Base-by-base conservation (phyloP, 2,113 vertebrate genomes). In the Labeo rohita region DNA sequence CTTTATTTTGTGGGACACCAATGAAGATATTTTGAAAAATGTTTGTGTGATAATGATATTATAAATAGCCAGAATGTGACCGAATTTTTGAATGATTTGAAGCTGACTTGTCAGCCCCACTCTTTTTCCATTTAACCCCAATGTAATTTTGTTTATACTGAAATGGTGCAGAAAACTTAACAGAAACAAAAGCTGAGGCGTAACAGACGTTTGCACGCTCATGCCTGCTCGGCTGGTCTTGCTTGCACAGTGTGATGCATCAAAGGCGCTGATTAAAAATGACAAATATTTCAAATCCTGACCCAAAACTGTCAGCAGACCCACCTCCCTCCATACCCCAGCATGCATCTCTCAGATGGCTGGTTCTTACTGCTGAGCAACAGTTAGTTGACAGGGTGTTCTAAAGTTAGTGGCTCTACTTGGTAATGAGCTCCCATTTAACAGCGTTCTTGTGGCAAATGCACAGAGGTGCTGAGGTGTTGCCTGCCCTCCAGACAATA, bases 181-280 rank as follows among this genome's bases (percentile, higher is more conserved):
- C 4, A 5, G 50, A 79, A 68, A 28, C 23, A 78, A 49, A 45
- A 49, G 34, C 7, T 9, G 15, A 65, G 13, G 73, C 49, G 10
- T 34, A 83, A 28, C 45, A 54, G 50, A 84, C 59, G 72, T 52
- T 83, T 79, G 45, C 59, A 28, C 8, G 23, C 80, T 21, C 50
- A 59, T 39, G 61, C 49, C 36, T 76, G 74, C 45, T 56, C 36
- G 11, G 23, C 82, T 12, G 34, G 61, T 9, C 50, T 73, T 28
- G 56, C 21, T 66, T 84, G 49, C 47, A 23, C 59, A 76, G 11
- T 78, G 61, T 78, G 61, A 16, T 56, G 63, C 81, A 84, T 87
- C 68, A 87, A 87, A 87, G 28, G 86, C 78, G 52, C 52, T 63
- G 56, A 84, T 87, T 80, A 84, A 84, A 87, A 76, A 76, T 85